Conservation (phyloP, 2,797 vertebrate species). For the Nyctalus aviator region DNA sequence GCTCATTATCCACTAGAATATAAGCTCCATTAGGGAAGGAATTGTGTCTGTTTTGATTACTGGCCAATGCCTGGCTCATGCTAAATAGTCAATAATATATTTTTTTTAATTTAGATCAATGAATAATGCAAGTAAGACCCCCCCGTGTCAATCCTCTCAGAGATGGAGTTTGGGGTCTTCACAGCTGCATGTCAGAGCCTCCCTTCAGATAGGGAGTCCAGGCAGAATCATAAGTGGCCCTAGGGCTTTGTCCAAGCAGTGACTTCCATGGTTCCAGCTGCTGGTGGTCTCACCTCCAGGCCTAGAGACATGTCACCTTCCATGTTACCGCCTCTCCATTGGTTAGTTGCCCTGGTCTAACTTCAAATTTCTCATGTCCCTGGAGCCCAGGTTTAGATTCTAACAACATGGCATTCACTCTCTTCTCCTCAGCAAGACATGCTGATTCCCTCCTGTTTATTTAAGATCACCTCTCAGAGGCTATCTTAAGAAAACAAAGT, state of each 20-base stretch:
- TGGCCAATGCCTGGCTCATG: neutral
- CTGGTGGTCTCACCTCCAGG: neutral
- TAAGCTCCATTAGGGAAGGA: neutral
- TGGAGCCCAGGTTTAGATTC: neutral
- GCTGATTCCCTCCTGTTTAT: neutral
- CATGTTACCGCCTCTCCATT: rapidly evolving
- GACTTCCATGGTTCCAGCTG: neutral
- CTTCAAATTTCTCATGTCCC: neutral
- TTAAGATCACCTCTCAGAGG: neutral
- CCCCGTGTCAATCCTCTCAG: rapidly evolving
- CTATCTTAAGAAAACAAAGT: neutral
- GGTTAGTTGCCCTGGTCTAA: neutral
- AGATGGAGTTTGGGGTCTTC: neutral
- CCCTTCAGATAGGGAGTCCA: neutral
- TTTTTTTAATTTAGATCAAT: neutral
- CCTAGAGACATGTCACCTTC: neutral
- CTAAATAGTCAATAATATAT: neutral
- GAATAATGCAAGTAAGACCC: neutral
- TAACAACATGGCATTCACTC: neutral
- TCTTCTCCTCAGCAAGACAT: neutral
- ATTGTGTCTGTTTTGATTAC: neutral
- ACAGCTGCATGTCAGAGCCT: neutral
- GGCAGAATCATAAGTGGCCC: neutral
- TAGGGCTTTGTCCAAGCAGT: neutral
- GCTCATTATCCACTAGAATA: neutral